Percentiles rank a stretch among this genome's conserved stretches.
Conservation (phyloP, 2,113 vertebrate species). For the Calyptomena viridis region DNA sequence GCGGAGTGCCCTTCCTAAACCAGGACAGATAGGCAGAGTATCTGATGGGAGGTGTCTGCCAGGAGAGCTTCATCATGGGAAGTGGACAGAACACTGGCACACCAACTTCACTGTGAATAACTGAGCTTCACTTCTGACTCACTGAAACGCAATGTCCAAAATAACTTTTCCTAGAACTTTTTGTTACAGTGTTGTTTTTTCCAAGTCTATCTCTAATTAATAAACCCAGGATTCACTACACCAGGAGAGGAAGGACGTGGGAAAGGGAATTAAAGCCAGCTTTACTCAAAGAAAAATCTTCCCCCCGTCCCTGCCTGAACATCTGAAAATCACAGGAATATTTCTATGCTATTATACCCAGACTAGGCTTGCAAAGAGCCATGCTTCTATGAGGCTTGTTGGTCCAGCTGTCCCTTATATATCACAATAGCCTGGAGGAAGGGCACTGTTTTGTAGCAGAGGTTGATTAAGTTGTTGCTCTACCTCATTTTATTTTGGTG, state of each 20-base stretch:
- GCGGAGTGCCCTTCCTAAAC: not conserved
- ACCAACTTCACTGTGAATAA: not conserved
- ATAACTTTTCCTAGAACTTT: slow-evolving; percentile 3
- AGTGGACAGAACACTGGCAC: not conserved
- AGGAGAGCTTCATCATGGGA: not conserved
- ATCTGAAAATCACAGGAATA: not conserved
- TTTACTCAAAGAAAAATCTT: not conserved
- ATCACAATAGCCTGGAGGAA: not conserved
- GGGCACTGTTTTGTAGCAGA: not conserved
- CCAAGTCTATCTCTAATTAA: not conserved
- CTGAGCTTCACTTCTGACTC: not conserved
- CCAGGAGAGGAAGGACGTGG: not conserved
- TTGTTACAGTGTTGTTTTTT: not conserved
- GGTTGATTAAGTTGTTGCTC: not conserved
- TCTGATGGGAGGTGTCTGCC: not conserved
- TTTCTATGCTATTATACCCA: not conserved
- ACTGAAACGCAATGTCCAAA: not conserved
- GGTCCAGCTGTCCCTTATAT: not conserved
- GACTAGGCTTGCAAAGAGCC: not conserved
- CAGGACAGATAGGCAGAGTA: not conserved
- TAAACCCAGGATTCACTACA: not conserved
- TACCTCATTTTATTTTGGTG: not conserved
- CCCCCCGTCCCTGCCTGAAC: not conserved
- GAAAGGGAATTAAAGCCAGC: not conserved
- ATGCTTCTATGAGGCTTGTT: fast-evolving